Evolutionary conservation across 2,113 vertebrate genomes (phyloP).

Genomic region (Galbula dea): DNA sequence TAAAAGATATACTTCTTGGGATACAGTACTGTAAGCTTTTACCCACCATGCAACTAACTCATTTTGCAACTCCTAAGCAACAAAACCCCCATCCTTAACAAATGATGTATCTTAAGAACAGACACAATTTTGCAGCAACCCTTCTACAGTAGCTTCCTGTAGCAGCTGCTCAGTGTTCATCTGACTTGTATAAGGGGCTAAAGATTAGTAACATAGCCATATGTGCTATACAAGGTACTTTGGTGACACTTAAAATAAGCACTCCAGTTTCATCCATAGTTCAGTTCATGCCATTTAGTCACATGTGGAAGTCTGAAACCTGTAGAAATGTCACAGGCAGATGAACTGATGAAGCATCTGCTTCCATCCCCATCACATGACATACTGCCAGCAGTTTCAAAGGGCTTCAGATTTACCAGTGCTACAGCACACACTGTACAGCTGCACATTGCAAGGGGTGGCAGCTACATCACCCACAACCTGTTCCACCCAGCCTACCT

Average conservation of each 20-base stretch:
- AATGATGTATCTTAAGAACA: not conserved
- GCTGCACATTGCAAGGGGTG: not conserved
- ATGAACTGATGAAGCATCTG: not conserved
- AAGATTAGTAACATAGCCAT: not conserved
- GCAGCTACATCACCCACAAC: not conserved
- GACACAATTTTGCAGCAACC: not conserved
- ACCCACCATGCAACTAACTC: not conserved
- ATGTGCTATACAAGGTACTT: not conserved
- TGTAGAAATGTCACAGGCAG: not conserved
- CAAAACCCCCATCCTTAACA: not conserved
- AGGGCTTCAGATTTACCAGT: not conserved
- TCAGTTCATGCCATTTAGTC: not conserved
- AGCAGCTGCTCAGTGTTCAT: not conserved
- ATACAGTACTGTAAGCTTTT: not conserved
- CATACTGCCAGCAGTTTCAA: not conserved
- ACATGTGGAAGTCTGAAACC: rapidly evolving
- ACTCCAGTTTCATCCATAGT: not conserved
- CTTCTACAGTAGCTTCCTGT: not conserved
- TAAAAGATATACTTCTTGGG: not conserved
- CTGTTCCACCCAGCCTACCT: not conserved
- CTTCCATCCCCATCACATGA: not conserved
- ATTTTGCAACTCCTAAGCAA: not conserved
- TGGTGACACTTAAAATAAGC: not conserved
- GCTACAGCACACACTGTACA: not conserved
- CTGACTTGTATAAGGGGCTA: not conserved